Base-by-base conservation (phyloP, 1,140 invertebrate species). In the Drosophila prosaltans region DNA sequence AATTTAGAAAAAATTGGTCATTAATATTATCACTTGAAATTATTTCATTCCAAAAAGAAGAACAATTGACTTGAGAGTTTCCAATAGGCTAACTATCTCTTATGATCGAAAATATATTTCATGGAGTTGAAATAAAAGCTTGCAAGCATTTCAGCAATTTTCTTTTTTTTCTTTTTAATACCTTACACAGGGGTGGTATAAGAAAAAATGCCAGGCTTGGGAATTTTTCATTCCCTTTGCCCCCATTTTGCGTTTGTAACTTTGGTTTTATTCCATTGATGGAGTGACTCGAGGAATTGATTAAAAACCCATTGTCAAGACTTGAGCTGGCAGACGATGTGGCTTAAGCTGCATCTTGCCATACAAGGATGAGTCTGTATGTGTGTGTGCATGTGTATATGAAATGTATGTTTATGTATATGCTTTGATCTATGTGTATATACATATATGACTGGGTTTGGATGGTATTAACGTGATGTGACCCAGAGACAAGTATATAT, bases 261-360 rank as follows among this genome's bases (percentile, higher is more conserved):
- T 63, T 39, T 75, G 43, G 48, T 48, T 32, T 57, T 70, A 60
- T 74, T 83, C 69, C 45, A 84, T 83, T 88, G 84, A 89, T 74
- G 59, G 77, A 72, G 51, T 72, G 74, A 69, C 63, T 89, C 65
- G 72, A 70, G 78, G 69, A 89, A 89, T 89, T 89, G 85, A 89
- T 89, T 79, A 89, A 89, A 85, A 89, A 82, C 24, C 73, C 77
- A 73, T 88, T 88, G 80, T 84, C 81, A 63, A 57, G 36, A 65
- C 59, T 63, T 51, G 26, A 65, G 73, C 69, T 69, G 62, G 65
- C 57, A 71, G 61, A 9, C 57, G 74, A 60, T 59, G 57, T 59
- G 24, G 65, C 65, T 67, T 75, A 81, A 69, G 69, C 72, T 74
- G 71, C 82, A 75, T 80, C 75, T 68, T 32, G 65, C 72, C 68